These are phyloP conservation scores for Campaea margaritaria DNA, from an alignment of 2,888 invertebrate species.

Conservation along the genomic window DNA sequence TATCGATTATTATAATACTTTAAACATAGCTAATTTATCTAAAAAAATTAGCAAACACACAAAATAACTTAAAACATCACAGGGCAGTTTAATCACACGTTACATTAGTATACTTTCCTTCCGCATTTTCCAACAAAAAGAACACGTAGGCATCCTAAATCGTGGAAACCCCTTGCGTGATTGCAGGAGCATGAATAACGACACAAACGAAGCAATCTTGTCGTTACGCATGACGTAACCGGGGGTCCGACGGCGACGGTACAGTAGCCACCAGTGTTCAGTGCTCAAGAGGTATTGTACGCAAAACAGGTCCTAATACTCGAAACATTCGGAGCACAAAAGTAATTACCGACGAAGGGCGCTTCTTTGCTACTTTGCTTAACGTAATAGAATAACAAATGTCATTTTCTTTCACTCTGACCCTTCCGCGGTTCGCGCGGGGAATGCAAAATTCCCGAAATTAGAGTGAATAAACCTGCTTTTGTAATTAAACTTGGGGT, in stretches of 20 bases:
- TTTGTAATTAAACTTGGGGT: conserved; percentile 78
- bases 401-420: conserved; percentile 83
- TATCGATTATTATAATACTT: no score
- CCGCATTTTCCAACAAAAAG: conserved; percentile 19
- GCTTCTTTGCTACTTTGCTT: conserved; percentile 75
- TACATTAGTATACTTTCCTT: conserved; percentile 18
- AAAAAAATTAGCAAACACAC: neutral
- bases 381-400: conserved; percentile 84
- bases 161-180: conserved; percentile 52
- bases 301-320: conserved; percentile 57
- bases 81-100: neutral
- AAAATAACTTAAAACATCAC: neutral
- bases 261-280: conserved; percentile 43
- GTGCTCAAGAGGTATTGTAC: conserved; percentile 49
- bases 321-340: conserved; percentile 62
- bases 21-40: neutral
- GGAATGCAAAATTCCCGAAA: conserved; percentile 83
- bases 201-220: conserved; percentile 57
- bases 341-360: conserved; percentile 74
- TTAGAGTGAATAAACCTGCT: conserved; percentile 83
- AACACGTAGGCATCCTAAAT: conserved; percentile 43
- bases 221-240: conserved; percentile 52
- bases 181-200: conserved; percentile 55
- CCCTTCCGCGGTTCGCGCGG: conserved; percentile 83
- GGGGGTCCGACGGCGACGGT: conserved; percentile 34